These are phyloP conservation scores for Eueides isabella DNA, from an alignment of 1,140 invertebrate genomes.

Conservation along the genomic window DNA sequence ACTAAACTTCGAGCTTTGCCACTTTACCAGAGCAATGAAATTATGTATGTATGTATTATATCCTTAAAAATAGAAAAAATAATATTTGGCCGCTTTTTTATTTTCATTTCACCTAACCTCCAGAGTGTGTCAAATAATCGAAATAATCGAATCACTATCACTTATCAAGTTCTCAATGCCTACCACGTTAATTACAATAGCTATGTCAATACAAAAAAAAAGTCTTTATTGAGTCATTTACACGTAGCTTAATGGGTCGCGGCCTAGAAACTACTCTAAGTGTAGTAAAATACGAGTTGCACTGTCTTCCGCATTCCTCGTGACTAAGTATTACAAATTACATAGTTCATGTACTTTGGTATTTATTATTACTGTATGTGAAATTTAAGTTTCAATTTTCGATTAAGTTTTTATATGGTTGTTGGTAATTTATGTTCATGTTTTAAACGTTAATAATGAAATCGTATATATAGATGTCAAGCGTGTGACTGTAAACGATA, in stretches of 20 bases:
- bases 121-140: too few relatives aligned
- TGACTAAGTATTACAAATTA: conserved; percentile 25
- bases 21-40: too few relatives aligned
- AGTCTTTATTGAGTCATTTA: conserved; percentile 20
- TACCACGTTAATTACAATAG: not conserved
- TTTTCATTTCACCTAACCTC: too few relatives aligned
- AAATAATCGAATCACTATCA: too few relatives aligned
- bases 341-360: not conserved
- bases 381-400: conserved; percentile 9
- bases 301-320: conserved; percentile 30
- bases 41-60: too few relatives aligned
- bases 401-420: not conserved
- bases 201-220: not conserved
- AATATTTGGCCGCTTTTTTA: too few relatives aligned
- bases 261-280: conserved; percentile 25
- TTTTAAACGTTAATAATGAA: not conserved
- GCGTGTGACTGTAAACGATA: too few relatives aligned
- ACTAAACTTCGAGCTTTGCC: too few relatives aligned
- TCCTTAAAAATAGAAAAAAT: too few relatives aligned
- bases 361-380: not conserved
- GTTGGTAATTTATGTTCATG: conserved; percentile 7
- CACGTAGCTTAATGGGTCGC: conserved; percentile 24
- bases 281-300: not conserved
- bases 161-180: too few relatives aligned
- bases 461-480: not conserved